phyloP scores from a whole-genome alignment of 2,113 vertebrate species.

The Procavia capensis region DNA sequence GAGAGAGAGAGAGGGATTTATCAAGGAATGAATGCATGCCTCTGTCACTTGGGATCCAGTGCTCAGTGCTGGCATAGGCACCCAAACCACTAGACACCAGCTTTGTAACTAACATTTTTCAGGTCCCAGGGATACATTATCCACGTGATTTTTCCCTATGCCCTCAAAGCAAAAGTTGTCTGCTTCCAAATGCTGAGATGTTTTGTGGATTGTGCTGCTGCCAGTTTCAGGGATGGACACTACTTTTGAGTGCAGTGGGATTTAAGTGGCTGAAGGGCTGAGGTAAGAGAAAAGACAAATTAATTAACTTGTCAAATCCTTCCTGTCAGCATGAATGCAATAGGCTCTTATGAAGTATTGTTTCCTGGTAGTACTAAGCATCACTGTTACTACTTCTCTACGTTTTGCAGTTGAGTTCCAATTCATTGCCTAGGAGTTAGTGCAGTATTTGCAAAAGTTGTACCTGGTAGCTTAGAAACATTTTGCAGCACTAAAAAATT shows the following conservation, averaged over 20 bases:
- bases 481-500: conserved; percentile 23
- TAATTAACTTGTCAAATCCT: conserved; percentile 56
- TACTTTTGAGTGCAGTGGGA: not conserved
- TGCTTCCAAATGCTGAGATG: not conserved
- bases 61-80: not conserved
- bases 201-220: too few relatives aligned
- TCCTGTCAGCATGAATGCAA: conserved; percentile 32
- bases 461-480: not conserved
- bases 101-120: not conserved
- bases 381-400: not conserved
- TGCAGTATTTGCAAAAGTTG: not conserved
- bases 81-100: not conserved
- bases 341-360: not conserved
- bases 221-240: not conserved
- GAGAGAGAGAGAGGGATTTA: too few relatives aligned
- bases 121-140: not conserved
- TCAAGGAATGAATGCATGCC: not conserved
- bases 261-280: conserved; percentile 15
- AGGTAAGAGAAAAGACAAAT: conserved; percentile 51
- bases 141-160: not conserved
- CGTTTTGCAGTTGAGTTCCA: not conserved
- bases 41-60: not conserved
- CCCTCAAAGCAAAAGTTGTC: not conserved
- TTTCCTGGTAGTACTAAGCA: not conserved
- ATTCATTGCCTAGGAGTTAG: not conserved